Conservation (phyloP, 2,113 vertebrate species). For the Engystomops pustulosus region DNA sequence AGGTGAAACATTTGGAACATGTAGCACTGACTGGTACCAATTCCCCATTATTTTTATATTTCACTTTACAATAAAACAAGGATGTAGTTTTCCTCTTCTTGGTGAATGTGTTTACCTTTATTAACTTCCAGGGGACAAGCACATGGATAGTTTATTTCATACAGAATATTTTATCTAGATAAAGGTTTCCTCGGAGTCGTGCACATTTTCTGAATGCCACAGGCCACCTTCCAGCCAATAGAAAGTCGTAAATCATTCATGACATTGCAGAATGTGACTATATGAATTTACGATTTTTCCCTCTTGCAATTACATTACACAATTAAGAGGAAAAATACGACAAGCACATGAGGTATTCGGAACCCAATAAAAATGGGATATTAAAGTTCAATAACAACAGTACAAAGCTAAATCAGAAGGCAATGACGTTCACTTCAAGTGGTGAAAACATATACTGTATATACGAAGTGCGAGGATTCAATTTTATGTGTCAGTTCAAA, state of each 20-base stretch:
- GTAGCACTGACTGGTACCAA: too few species aligned
- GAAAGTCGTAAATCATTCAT: conserved; percentile 25
- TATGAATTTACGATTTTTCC: background rate
- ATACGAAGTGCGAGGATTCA: background rate
- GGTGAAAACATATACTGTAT: background rate
- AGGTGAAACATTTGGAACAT: too few species aligned
- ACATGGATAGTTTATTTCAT: background rate
- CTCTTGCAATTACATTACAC: background rate
- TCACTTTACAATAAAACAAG: too few species aligned
- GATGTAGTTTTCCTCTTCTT: too few species aligned
- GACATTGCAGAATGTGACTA: conserved; percentile 14
- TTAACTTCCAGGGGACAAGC: background rate
- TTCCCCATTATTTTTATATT: too few species aligned
- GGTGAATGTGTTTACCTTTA: too few species aligned
- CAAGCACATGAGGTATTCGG: background rate
- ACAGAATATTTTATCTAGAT: background rate
- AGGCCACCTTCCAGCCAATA: conserved; percentile 30
- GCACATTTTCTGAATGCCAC: background rate
- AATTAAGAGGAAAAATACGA: background rate
- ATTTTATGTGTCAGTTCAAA: conserved; percentile 18
- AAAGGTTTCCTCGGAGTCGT: background rate
- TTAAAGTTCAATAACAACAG: background rate
- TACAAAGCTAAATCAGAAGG: background rate
- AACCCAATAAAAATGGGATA: background rate
- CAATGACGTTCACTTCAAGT: background rate